Conservation (phyloP, 2,113 vertebrate genomes). For the Echinops telfairi region DNA sequence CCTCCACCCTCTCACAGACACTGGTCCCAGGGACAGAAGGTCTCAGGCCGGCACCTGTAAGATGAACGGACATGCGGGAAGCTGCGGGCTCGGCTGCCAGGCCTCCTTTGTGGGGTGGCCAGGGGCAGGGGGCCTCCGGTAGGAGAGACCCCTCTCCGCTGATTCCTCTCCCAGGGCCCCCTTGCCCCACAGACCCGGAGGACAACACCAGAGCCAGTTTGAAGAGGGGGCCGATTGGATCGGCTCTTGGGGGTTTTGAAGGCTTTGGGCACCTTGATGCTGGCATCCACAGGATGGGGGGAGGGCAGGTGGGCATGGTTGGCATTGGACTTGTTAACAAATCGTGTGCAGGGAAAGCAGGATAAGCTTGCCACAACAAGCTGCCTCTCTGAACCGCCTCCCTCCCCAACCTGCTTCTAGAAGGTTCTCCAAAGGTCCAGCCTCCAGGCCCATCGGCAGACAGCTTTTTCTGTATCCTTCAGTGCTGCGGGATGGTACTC, state of each 20-base stretch:
- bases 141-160: rapidly evolving
- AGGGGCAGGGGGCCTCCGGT: rapidly evolving
- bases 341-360: too few relatives aligned
- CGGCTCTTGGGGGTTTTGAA: neutral
- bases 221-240: rapidly evolving
- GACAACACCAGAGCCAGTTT: neutral
- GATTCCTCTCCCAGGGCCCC: rapidly evolving
- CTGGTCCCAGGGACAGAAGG: neutral
- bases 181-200: neutral
- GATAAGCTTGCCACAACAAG: too few relatives aligned
- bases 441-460: neutral
- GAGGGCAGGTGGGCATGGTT: rapidly evolving
- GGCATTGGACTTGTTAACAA: too few relatives aligned
- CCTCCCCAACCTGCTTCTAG: rapidly evolving
- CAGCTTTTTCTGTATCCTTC: rapidly evolving
- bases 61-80: too few relatives aligned
- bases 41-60: too few relatives aligned
- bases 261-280: too few relatives aligned
- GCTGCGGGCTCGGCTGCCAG: too few relatives aligned
- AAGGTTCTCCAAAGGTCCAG: neutral
- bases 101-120: neutral
- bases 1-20: neutral
- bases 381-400: rapidly evolving
- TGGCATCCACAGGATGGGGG: rapidly evolving
- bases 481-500: neutral